These are phyloP conservation scores for Zoanthus solanderi DNA, from an alignment of 92 coral and sea anemone genomes.

Conservation along the genomic window DNA sequence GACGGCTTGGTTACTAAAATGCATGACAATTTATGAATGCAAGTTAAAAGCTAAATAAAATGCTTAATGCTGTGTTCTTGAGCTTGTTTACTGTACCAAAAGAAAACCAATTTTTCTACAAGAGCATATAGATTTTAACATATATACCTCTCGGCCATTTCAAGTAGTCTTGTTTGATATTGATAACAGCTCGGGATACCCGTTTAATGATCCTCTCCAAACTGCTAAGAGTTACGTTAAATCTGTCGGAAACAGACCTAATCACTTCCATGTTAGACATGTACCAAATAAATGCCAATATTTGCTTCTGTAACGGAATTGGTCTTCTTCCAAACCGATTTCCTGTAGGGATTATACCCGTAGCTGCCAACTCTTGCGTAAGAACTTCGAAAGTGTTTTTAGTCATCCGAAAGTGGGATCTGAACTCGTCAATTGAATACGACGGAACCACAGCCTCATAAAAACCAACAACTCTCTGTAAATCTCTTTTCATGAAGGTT, in stretches of 20 bases:
- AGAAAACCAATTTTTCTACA: conserved; percentile 12
- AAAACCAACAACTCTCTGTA: conserved; percentile 36
- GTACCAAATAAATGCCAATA: conserved; percentile 17
- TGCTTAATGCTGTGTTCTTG: conserved; percentile 1
- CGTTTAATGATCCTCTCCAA: conserved; percentile 41
- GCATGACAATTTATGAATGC: conserved; percentile 17
- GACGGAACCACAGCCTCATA: conserved; percentile 50
- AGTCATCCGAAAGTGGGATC: conserved; percentile 59
- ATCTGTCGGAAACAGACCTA: conserved; percentile 39
- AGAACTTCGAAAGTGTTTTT: conserved; percentile 40
- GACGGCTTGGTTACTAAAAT: conserved; percentile 9
- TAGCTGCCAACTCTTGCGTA: no score
- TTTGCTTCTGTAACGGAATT: conserved; percentile 41
- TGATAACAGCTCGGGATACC: conserved; percentile 33
- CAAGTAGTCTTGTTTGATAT: conserved; percentile 33
- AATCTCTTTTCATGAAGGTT: conserved; percentile 43
- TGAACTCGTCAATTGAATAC: conserved; percentile 47
- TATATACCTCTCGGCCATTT: conserved; percentile 51
- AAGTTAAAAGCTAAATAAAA: background rate
- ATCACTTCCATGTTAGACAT: conserved; percentile 39
- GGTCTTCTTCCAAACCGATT: conserved; percentile 58
- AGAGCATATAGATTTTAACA: conserved; percentile 8
- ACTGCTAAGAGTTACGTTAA: conserved; percentile 51
- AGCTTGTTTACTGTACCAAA: conserved; percentile 16
- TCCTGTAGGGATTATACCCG: conserved; percentile 48